A percentile compares a stretch with the other conserved stretches of the same genome.
Evolutionary conservation across 2,113 vertebrate species (phyloP).

Genomic region (Phoxinus phoxinus): DNA sequence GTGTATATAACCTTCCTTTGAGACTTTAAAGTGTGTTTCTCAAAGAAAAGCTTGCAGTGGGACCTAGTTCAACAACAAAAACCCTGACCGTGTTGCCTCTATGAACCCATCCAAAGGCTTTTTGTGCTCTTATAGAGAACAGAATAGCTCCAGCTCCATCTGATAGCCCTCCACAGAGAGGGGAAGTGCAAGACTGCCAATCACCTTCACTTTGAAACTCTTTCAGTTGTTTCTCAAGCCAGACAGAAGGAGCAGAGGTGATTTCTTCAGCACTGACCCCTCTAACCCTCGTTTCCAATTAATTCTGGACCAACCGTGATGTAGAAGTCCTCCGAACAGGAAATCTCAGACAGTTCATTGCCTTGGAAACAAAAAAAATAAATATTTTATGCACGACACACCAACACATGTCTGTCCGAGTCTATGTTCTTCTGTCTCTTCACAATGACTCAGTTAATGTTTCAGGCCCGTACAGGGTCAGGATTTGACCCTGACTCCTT

Average conservation of each 20-base stretch:
- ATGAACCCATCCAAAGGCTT: conserved; percentile 3
- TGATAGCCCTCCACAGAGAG: conserved; percentile 13
- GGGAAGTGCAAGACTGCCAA: not conserved
- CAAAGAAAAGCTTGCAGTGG: not conserved
- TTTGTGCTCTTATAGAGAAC: conserved; percentile 26
- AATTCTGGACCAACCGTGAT: not conserved
- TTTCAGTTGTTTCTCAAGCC: conserved; percentile 4
- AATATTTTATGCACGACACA: not conserved
- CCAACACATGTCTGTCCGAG: not conserved
- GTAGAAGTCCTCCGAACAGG: not conserved
- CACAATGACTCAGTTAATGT: not conserved
- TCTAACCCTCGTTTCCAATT: not conserved
- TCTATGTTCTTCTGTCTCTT: not conserved
- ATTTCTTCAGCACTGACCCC: not conserved
- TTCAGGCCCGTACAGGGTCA: not conserved
- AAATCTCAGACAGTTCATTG: not conserved
- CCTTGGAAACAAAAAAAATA: not conserved
- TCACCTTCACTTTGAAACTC: not conserved
- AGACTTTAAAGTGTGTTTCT: not conserved
- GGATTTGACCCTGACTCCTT: not conserved
- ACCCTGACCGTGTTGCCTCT: not conserved
- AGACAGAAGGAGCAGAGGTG: not conserved
- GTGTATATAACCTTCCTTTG: not conserved
- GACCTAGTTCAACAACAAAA: not conserved
- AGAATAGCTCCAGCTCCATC: conserved; percentile 16